These are phyloP conservation scores for Lithobates pipiens DNA, from an alignment of 2,797 vertebrate species.

Conservation along the genomic window DNA sequence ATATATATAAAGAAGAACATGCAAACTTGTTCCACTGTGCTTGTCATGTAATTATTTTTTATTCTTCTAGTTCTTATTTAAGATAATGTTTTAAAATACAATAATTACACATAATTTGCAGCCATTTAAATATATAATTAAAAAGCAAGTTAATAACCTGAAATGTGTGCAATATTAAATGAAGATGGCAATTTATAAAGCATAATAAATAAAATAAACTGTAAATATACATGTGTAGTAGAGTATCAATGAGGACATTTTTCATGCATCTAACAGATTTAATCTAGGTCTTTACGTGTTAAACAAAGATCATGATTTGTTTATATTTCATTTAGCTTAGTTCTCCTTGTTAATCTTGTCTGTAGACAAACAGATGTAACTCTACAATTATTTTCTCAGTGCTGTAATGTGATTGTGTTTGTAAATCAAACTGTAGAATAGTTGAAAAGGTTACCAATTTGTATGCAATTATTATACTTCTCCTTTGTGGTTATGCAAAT, in stretches of 20 bases:
- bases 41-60: too few species aligned
- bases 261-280: neutral
- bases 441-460: slow-evolving; percentile 39
- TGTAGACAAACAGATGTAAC: slow-evolving; percentile 24
- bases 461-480: slow-evolving; percentile 5
- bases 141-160: too few species aligned
- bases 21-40: too few species aligned
- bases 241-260: neutral
- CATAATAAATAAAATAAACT: neutral
- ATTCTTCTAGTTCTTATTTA: too few species aligned
- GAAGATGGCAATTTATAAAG: neutral
- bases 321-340: slow-evolving; percentile 26
- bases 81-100: too few species aligned
- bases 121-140: too few species aligned
- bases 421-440: neutral
- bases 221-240: neutral
- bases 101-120: too few species aligned
- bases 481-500: slow-evolving; percentile 40
- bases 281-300: neutral
- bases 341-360: slow-evolving; percentile 34
- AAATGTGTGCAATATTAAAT: neutral
- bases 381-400: slow-evolving; percentile 39
- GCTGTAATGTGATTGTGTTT: slow-evolving; percentile 24
- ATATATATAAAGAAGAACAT: too few species aligned
- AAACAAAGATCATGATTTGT: neutral